Conservation (phyloP, 2,113 vertebrate species). For the Camarhynchus parvulus region DNA sequence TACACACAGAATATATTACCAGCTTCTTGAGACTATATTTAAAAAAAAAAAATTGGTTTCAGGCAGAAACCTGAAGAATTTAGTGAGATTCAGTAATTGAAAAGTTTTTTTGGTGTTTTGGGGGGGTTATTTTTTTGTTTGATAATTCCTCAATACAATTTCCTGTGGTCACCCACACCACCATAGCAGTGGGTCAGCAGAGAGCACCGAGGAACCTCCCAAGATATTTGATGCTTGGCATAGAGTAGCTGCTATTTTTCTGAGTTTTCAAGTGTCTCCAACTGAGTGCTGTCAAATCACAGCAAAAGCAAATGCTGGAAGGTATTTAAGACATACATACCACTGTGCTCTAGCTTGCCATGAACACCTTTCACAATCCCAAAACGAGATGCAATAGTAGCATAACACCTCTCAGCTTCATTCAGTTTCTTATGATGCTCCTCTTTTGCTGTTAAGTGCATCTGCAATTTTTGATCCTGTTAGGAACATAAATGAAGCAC, state of each 20-base stretch:
- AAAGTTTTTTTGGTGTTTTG: not conserved
- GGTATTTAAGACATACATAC: conserved; percentile 67
- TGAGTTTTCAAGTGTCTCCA: not conserved
- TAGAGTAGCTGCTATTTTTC: not conserved
- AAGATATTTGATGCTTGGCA: not conserved
- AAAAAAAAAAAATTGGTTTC: not conserved
- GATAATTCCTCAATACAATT: not conserved
- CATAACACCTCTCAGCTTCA: conserved; percentile 88
- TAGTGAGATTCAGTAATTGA: not conserved
- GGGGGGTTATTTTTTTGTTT: not conserved
- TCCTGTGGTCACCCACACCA: not conserved
- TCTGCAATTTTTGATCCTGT: conserved; percentile 89
- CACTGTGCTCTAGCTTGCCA: conserved; percentile 85
- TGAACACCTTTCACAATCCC: conserved; percentile 83
- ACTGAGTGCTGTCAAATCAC: not conserved
- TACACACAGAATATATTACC: not conserved
- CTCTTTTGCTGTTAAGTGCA: conserved; percentile 86
- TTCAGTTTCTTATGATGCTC: conserved; percentile 86
- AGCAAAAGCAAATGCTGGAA: not conserved
- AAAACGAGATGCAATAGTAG: conserved; percentile 81
- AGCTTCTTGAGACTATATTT: not conserved
- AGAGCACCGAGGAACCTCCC: not conserved
- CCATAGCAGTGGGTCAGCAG: not conserved
- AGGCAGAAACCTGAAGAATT: not conserved
- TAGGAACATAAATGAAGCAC: not conserved